These are phyloP conservation scores for Alligator mississippiensis DNA, from an alignment of 2,113 vertebrate genomes.

Conservation along the genomic window DNA sequence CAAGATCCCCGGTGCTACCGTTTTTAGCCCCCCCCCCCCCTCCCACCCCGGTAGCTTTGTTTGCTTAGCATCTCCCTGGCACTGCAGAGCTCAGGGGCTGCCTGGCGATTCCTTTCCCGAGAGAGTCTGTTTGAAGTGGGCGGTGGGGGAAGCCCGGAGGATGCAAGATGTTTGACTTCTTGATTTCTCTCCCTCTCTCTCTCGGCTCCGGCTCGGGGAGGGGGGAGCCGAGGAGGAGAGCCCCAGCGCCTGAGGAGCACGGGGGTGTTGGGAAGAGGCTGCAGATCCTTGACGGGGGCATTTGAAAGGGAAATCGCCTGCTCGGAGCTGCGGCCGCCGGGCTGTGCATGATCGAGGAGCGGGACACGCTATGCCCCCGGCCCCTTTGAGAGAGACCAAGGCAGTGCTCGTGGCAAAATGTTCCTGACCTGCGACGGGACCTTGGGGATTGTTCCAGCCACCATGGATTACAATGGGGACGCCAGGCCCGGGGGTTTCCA, in stretches of 20 bases:
- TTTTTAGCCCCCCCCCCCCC: background rate
- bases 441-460: conserved; percentile 39
- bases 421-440: conserved; percentile 69
- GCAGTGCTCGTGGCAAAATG: conserved; percentile 52
- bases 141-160: background rate
- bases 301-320: conserved; percentile 35
- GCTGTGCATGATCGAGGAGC: conserved; percentile 31
- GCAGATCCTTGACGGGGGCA: conserved; percentile 3
- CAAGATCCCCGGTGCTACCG: background rate
- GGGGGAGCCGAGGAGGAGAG: background rate
- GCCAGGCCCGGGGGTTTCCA: conserved; percentile 50
- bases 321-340: background rate
- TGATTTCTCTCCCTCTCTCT: conserved; percentile 12
- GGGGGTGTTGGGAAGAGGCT: conserved; percentile 16
- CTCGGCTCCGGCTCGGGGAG: background rate
- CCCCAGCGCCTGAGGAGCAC: conserved; percentile 10
- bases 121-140: background rate
- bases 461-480: conserved; percentile 43
- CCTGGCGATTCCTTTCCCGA: background rate
- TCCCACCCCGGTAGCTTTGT: background rate
- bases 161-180: conserved; percentile 34
- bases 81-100: background rate
- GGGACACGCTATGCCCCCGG: conserved; percentile 38
- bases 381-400: conserved; percentile 10
- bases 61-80: conserved; percentile 26